Percentiles rank a stretch among this genome's conserved stretches.
phyloP scores from a whole-genome alignment of 2,113 vertebrate species.

The Barnardius zonarius region DNA sequence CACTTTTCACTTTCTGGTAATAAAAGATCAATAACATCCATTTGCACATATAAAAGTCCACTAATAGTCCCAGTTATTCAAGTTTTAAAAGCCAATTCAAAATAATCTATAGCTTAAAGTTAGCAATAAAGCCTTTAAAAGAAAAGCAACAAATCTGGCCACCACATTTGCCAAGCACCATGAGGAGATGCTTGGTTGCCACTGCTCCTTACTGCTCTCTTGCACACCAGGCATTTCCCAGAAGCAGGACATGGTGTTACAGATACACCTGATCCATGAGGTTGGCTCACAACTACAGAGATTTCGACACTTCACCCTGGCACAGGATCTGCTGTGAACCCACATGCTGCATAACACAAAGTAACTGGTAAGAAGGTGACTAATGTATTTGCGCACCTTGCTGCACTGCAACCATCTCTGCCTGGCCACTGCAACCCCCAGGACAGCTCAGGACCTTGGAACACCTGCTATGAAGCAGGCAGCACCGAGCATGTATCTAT shows the following conservation, averaged over 20 bases:
- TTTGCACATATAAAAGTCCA: neutral
- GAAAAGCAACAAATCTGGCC: neutral
- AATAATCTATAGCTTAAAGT: neutral
- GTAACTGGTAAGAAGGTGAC: neutral
- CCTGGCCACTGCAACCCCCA: neutral
- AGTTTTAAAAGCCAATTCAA: neutral
- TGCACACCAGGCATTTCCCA: neutral
- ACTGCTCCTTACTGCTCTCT: neutral
- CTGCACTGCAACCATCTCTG: neutral
- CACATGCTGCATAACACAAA: neutral
- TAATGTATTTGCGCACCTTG: neutral
- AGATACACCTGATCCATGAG: neutral
- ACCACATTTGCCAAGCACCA: neutral
- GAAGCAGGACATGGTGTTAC: neutral
- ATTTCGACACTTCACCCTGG: rapidly evolving
- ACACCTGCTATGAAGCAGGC: neutral
- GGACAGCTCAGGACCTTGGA: neutral
- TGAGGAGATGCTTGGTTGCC: neutral
- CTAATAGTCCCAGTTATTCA: neutral
- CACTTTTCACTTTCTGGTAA: neutral
- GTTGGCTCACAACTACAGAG: neutral
- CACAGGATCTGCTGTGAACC: neutral
- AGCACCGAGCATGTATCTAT: neutral
- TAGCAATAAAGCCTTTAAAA: neutral
- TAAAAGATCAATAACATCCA: neutral